phyloP scores from a whole-genome alignment of 2,888 invertebrate species.

The Scaptomyza caliginosa region DNA sequence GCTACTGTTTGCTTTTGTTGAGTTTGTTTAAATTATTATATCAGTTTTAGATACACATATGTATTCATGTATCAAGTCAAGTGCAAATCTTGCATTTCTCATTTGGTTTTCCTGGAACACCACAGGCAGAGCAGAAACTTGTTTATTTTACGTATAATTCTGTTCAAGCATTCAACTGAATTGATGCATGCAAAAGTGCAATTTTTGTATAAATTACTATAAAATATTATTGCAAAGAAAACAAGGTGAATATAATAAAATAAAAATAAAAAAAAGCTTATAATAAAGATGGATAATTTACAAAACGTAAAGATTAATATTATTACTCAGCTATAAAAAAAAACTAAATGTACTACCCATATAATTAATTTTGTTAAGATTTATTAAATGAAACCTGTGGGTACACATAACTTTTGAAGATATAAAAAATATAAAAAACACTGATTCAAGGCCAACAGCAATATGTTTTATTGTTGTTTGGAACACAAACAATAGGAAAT shows the following conservation, averaged over 20 bases:
- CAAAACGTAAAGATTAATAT: neutral
- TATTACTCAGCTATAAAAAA: neutral
- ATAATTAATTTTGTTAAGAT: constrained; percentile 10
- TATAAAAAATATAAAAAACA: neutral
- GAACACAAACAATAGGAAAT: constrained; percentile 1
- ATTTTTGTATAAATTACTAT: constrained; percentile 8
- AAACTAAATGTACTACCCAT: neutral
- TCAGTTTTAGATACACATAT: constrained; percentile 2
- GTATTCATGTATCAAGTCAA: constrained; percentile 33
- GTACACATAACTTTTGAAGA: neutral
- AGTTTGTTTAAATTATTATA: constrained; percentile 24
- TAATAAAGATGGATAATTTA: neutral
- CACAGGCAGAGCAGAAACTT: constrained; percentile 20
- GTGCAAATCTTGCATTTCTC: constrained; percentile 69
- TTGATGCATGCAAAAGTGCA: constrained; percentile 28
- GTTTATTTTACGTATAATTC: constrained; percentile 28
- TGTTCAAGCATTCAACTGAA: constrained; percentile 36
- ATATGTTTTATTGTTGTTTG: neutral
- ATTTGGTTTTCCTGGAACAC: constrained; percentile 59
- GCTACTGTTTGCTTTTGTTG: constrained; percentile 17
- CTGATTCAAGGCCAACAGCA: constrained; percentile 3
- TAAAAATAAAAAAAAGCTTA: neutral
- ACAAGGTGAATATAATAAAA: neutral
- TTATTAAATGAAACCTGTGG: neutral
- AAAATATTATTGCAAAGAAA: neutral